These are phyloP conservation scores for Chitala chitala DNA, from an alignment of 2,113 vertebrate genomes.

Conservation along the genomic window DNA sequence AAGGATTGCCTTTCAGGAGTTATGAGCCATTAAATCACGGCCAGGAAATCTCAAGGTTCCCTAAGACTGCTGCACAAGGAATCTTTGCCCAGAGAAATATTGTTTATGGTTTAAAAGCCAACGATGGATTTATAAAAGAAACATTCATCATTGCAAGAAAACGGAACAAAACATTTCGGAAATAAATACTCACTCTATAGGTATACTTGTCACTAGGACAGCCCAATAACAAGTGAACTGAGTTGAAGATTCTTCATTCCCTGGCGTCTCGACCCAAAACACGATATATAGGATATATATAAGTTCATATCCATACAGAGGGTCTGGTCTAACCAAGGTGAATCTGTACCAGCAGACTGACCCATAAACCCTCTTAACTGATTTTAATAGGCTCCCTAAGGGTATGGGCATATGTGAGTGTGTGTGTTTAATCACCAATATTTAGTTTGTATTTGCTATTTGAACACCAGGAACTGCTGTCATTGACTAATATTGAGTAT, in stretches of 20 bases:
- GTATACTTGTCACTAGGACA: constrained; percentile 78
- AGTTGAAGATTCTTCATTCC: constrained; percentile 66
- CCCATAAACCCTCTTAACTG: constrained; percentile 40
- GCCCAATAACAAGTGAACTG: constrained; percentile 77
- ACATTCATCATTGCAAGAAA: constrained; percentile 90
- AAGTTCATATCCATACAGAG: background rate
- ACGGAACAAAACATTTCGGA: constrained; percentile 96
- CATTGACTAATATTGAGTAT: too few species aligned
- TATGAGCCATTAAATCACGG: constrained; percentile 96
- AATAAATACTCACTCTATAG: constrained; percentile 81
- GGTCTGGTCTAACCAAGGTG: background rate
- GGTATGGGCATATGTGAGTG: constrained; percentile 4
- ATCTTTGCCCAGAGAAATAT: constrained; percentile 94
- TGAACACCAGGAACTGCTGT: too few species aligned
- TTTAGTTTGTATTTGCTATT: background rate
- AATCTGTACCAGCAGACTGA: constrained; percentile 13
- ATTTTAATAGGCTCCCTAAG: constrained; percentile 30
- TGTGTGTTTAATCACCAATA: constrained; percentile 19
- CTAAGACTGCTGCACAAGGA: constrained; percentile 92
- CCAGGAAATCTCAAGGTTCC: constrained; percentile 99
- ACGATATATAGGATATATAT: constrained; percentile 23
- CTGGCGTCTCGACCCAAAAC: constrained; percentile 61
- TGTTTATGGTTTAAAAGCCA: constrained; percentile 78
- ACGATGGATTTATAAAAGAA: constrained; percentile 79
- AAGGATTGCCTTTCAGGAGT: constrained; percentile 75